Conservation (phyloP, 2,113 vertebrate species). For the Melanotaenia duboulayi region DNA sequence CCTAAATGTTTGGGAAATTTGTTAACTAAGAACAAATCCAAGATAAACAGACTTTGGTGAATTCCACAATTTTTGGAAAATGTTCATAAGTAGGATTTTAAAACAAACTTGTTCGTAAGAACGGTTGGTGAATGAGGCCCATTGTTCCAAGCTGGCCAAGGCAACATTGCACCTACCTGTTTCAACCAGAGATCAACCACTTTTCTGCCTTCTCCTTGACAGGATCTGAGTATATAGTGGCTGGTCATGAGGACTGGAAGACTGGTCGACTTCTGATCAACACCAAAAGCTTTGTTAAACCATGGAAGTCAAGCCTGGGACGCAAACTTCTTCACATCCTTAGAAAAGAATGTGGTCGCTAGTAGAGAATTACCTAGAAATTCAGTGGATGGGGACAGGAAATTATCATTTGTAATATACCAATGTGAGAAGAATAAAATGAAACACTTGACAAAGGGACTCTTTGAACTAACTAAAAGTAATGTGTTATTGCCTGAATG, state of each 20-base stretch:
- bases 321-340: slow-evolving; percentile 90
- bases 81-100: too few species aligned
- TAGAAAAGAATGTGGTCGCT: slow-evolving; percentile 86
- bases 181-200: slow-evolving; percentile 1
- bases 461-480: slow-evolving; percentile 1
- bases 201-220: slow-evolving; percentile 2
- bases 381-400: not conserved
- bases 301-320: slow-evolving; percentile 89
- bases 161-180: slow-evolving; percentile 5
- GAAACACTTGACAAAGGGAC: not conserved
- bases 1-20: too few species aligned
- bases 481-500: not conserved
- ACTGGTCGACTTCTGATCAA: slow-evolving; percentile 88
- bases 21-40: too few species aligned
- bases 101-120: too few species aligned
- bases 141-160: not conserved
- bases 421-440: slow-evolving; percentile 1
- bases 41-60: too few species aligned
- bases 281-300: slow-evolving; percentile 94
- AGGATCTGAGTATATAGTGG: slow-evolving; percentile 90
- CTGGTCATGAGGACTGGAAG: slow-evolving; percentile 89
- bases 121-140: too few species aligned
- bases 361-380: not conserved
- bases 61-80: too few species aligned
- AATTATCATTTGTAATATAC: not conserved